Percentiles rank a stretch among this genome's conserved stretches.
Evolutionary conservation across 2,888 invertebrate genomes (phyloP).

Genomic region (Nasonovia ribisnigri): DNA sequence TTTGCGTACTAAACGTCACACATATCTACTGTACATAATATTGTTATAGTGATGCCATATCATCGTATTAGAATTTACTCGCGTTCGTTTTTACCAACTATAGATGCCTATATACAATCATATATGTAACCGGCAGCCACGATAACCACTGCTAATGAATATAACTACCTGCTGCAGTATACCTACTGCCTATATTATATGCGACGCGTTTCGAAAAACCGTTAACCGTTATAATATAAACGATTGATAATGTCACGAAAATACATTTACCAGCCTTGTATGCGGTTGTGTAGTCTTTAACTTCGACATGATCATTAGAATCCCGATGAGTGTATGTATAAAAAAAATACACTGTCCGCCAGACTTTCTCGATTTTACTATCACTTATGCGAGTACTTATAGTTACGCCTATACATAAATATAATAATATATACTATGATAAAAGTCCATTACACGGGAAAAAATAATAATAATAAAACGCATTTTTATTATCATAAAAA

Average conservation of each 20-base stretch:
- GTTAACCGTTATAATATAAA: conserved; percentile 39
- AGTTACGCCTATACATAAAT: background rate
- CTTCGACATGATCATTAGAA: conserved; percentile 51
- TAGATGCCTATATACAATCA: background rate
- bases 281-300: conserved; percentile 32
- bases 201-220: conserved; percentile 2
- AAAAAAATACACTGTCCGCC: background rate
- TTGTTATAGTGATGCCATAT: background rate
- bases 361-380: conserved; percentile 56
- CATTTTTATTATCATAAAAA: conserved; percentile 51
- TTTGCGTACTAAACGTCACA: background rate
- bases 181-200: background rate
- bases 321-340: background rate
- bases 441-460: conserved; percentile 38
- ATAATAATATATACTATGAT: background rate
- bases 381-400: conserved; percentile 18
- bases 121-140: background rate
- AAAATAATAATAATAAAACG: conserved; percentile 32
- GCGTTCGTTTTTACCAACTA: background rate
- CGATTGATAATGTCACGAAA: conserved; percentile 38
- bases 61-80: background rate
- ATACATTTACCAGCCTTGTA: background rate
- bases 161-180: background rate
- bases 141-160: conserved; percentile 22
- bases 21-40: background rate